These are phyloP conservation scores for Todiramphus saurophagus DNA, from an alignment of 2,113 vertebrate species.

Conservation along the genomic window DNA sequence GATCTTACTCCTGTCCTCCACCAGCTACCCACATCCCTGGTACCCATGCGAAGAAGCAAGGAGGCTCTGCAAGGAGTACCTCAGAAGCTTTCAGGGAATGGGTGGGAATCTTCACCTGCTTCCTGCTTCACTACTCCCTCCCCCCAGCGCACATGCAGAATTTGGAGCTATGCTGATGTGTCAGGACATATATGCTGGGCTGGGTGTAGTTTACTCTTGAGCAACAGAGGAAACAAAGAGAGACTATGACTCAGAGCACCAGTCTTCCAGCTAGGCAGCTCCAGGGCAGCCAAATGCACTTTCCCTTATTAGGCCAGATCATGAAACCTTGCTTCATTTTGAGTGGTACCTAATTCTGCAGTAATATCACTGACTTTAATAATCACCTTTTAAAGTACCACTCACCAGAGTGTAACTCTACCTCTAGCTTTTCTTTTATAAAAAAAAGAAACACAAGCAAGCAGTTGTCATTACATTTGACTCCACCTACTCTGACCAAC, in stretches of 20 bases:
- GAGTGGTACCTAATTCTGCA: background rate
- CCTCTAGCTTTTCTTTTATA: background rate
- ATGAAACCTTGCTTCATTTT: slow-evolving; percentile 15
- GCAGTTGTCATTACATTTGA: background rate
- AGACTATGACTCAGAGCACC: slow-evolving; percentile 50
- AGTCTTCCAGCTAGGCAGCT: slow-evolving; percentile 18
- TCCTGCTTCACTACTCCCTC: background rate
- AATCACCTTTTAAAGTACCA: background rate
- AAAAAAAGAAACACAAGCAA: background rate
- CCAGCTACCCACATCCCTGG: background rate
- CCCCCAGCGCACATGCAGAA: background rate
- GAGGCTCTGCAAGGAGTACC: background rate
- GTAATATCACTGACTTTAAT: background rate
- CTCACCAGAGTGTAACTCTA: background rate
- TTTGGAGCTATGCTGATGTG: background rate
- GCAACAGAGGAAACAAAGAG: slow-evolving; percentile 31
- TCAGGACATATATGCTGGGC: background rate
- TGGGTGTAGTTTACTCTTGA: background rate
- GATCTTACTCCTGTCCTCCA: background rate
- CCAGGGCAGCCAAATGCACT: slow-evolving; percentile 12
- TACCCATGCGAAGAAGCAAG: background rate
- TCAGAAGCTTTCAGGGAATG: background rate
- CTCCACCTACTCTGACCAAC: background rate
- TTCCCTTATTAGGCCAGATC: slow-evolving; percentile 56
- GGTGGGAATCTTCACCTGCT: background rate